Evolutionary conservation across 2,113 vertebrate species (phyloP), one percentile per base, ranked within the genome.

Genomic region (Elachura formosa): DNA sequence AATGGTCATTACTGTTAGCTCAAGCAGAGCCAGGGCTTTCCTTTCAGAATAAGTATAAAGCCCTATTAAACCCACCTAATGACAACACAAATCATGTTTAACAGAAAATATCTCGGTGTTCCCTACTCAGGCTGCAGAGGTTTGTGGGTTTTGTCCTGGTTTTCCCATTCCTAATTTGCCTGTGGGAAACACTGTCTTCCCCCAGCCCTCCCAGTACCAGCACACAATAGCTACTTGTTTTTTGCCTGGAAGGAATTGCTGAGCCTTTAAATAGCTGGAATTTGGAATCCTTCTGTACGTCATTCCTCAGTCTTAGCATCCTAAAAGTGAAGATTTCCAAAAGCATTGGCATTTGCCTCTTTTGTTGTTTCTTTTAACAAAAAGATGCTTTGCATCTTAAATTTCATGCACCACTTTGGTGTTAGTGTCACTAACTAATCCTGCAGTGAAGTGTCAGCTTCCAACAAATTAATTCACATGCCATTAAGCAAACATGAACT

Each of bases 221-320:
- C 38, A 77, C 63, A 93, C 94, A 95, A 95, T 93, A 93, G 92
- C 75, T 73, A n/a, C 78, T 96, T 95, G 95, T 90, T 85, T 91
- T 87, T 83, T 0, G 45, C 63, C 63, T 93, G 82, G 75, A 90
- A 93, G 85, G 55, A 88, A 73, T 58, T 80, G 29, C 87, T 83
- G 71, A 93, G 75, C 55, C 51, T 83, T 94, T 95, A 77, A 88
- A 96, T 95, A 92, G 82, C 71, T 92, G 63, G 75, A 88, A 87
- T 62, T 69, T 1, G 71, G 63, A 91, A 95, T 88, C 69, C 82
- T 73, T 87, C 87, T 41, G 6, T 46, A 41, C 34, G 82, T 94
- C 69, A 40, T 91, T 79, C 58, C 62, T 61, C 64, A 51, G 23
- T n/a, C n/a, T 56, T 9, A 79, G 62, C 26, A 69, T 28, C 48